A percentile compares a stretch with the other conserved stretches of the same genome.
Conservation (phyloP, 2,113 vertebrate species). For the Romanogobio albipinnatus region DNA sequence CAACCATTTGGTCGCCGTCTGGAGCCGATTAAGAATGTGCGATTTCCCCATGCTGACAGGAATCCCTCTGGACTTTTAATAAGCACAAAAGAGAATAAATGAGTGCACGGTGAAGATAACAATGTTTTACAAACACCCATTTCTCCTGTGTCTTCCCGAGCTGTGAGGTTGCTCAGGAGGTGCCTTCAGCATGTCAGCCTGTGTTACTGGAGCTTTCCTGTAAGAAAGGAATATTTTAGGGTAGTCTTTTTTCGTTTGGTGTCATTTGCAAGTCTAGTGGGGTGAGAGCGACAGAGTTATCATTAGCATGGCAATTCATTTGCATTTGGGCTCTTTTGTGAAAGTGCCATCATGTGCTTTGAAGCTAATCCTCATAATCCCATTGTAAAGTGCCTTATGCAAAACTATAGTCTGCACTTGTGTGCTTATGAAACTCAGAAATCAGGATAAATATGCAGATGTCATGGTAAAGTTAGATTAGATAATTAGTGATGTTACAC, state of each 20-base stretch:
- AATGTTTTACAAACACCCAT: neutral
- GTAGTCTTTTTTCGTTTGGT: neutral
- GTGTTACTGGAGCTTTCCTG: conserved; percentile 19
- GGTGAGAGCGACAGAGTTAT: conserved; percentile 14
- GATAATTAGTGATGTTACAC: neutral
- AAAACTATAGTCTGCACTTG: conserved; percentile 1
- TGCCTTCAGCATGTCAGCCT: neutral
- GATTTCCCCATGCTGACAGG: neutral
- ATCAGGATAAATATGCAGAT: conserved; percentile 13
- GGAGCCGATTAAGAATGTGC: neutral
- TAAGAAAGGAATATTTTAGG: conserved; percentile 8
- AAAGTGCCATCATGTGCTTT: conserved; percentile 5
- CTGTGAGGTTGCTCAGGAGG: neutral
- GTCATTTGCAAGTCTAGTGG: conserved; percentile 24
- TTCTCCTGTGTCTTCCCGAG: conserved; percentile 8
- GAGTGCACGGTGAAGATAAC: neutral
- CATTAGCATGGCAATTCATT: conserved; percentile 15
- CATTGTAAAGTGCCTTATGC: conserved; percentile 12
- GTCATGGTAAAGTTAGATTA: neutral
- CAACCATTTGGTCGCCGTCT: no score
- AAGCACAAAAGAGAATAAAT: neutral
- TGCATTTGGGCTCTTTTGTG: neutral
- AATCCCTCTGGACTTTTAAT: neutral
- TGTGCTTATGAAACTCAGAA: neutral
- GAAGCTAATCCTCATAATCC: conserved; percentile 7